Base-by-base conservation (phyloP, 30 jellyfish, hydroid and myxozoan species). In the Hydra vulgaris region DNA sequence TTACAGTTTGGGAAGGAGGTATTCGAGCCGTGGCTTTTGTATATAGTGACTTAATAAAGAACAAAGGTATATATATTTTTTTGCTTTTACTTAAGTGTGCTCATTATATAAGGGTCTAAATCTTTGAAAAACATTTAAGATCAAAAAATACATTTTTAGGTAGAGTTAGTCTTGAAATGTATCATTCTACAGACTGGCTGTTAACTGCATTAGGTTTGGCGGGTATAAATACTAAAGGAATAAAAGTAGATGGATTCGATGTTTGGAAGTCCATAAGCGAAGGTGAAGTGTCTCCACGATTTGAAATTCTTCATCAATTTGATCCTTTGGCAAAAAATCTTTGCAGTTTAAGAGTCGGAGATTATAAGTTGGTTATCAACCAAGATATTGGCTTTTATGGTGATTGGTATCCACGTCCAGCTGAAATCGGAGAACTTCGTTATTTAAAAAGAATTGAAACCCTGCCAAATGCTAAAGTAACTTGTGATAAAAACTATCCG, bases 1-100 rank as follows among this genome's bases (percentile, higher is more conserved):
- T 85, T 24, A 94, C 99, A 7, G 95, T 84, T 15, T 94, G 99
- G 99, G 99, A 94, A 85, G 99, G 99, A 74, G 97, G 99, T 82
- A 76, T 94, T 18, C 25, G 99, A 17, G 95, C 95, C 1, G 95
- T 88, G 55, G 99, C 96, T 17, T 86, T 94, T 61, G 92, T 94
- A 1, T 85, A 84, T 80, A 83, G 96, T 73, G 95, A 84, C 66
- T 25, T 68, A 69, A 82, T 94, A 20, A 69, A 76, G 0, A 78
- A 73, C 18, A 52, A 89, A 27, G 97, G 99, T 94, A 77, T 21
- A 66, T 15, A 76, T 5, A 71, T 16, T 71, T 21, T 15, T 71
- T 71, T 71, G n/a, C n/a, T n/a, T n/a, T n/a, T n/a, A n/a, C n/a
- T n/a, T n/a, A n/a, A n/a, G n/a, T n/a, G n/a, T n/a, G n/a, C n/a